These are phyloP conservation scores for Lasioglossum villosulum DNA, from an alignment of 2,888 invertebrate species.

Conservation along the genomic window DNA sequence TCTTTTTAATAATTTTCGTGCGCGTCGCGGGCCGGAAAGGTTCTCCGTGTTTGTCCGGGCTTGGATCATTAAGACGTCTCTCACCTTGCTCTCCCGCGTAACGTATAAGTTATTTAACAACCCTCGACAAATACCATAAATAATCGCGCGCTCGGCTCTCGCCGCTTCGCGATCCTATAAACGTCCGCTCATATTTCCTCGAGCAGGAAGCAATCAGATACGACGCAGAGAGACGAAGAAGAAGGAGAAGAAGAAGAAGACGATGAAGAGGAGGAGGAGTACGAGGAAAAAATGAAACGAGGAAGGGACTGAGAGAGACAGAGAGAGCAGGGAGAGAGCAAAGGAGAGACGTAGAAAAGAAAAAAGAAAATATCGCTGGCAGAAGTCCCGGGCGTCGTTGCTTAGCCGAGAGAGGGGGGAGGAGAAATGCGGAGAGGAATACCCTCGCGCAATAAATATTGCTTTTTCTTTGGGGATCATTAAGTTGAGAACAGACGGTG, in stretches of 20 bases:
- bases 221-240: constrained; percentile 52
- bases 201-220: constrained; percentile 72
- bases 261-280: neutral
- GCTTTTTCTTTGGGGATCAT: constrained; percentile 73
- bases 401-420: constrained; percentile 30
- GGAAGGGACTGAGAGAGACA: constrained; percentile 5
- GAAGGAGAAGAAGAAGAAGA: constrained; percentile 23
- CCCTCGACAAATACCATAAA: constrained; percentile 70
- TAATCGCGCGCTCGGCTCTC: constrained; percentile 55
- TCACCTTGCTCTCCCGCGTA: constrained; percentile 46
- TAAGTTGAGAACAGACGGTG: constrained; percentile 75
- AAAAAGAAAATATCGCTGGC: constrained; percentile 68
- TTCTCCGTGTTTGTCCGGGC: constrained; percentile 31
- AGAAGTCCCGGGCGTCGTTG: constrained; percentile 62
- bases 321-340: constrained; percentile 32
- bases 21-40: neutral
- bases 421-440: constrained; percentile 40
- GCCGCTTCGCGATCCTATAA: constrained; percentile 68
- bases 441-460: constrained; percentile 71
- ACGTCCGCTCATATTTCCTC: constrained; percentile 72
- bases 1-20: constrained; percentile 17
- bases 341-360: neutral
- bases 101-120: constrained; percentile 69
- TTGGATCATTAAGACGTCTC: constrained; percentile 59
- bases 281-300: neutral